Base-by-base conservation (phyloP, 1,140 invertebrate species). In the Ephestia elutella region DNA sequence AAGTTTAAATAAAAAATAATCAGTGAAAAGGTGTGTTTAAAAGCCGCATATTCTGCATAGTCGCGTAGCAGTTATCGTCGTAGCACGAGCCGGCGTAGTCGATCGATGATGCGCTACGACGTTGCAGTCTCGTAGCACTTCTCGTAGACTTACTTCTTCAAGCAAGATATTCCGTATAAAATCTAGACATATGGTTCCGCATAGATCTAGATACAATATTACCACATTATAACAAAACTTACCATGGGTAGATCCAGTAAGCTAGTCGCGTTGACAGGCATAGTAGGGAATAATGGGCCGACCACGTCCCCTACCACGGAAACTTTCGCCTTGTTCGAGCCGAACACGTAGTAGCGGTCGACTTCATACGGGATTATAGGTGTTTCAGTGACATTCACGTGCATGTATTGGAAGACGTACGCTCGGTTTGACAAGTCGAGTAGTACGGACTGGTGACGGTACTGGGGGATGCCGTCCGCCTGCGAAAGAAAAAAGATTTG, bases 231-330 rank as follows among this genome's bases (percentile, higher is more conserved):
- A 11, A 32, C 30, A 32, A 10, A 7, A 10, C 9, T 32, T 9
- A 93, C 92, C 95, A 96, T 96, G 0, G 96, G 96, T 53, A 97
- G 78, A 73, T 93, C 86, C 0, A 98, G 84, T 11, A 97, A 78
- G 19, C 94, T 95, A 4, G 94, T 94, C 0, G 96, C 93, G 75
- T 97, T 97, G 0, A 97, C 93, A 0, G 96, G 96, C 94, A 97
- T 96, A 0, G 94, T 96, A 0, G 96, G 96, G 75, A 99, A 98
- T 17, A 97, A 95, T 0, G 97, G 96, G 0, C 97, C 97, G 0
- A 99, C 96, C 0, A 99, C 96, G 86, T 99, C 97, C 11, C 98
- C 97, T 10, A 98, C 95, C 0, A 99, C 85, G 1, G 95, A 95
- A n/a, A 99, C 91, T 9, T 91, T 91, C 8, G 96, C 97, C 66